Conservation (phyloP, 1,140 invertebrate genomes). For the Epicauta chinensis region DNA sequence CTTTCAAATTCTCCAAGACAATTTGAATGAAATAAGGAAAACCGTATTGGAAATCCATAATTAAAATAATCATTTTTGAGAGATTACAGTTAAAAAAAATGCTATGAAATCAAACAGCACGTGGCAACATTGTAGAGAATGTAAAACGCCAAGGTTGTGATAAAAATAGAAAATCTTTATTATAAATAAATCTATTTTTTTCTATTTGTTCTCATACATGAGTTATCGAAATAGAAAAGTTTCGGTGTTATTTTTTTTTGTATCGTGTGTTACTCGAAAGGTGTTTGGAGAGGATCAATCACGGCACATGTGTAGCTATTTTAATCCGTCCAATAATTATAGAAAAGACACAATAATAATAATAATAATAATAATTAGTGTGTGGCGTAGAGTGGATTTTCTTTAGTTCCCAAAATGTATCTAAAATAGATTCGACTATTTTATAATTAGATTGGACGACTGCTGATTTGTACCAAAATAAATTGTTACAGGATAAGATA, state of each 20-base stretch:
- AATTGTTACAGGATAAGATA: not conserved
- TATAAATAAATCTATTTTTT: conserved; percentile 43
- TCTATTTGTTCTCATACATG: conserved; percentile 34
- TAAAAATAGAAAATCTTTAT: conserved; percentile 43
- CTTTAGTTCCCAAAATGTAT: not conserved
- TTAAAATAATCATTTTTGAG: too few relatives aligned
- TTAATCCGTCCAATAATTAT: too few relatives aligned
- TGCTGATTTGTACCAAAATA: conserved; percentile 14
- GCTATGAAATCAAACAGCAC: conserved; percentile 13
- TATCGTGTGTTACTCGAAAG: too few relatives aligned
- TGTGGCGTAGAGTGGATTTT: not conserved
- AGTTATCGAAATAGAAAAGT: not conserved
- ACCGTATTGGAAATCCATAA: too few relatives aligned
- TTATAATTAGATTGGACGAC: conserved; percentile 11
- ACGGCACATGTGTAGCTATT: too few relatives aligned
- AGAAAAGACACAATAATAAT: too few relatives aligned
- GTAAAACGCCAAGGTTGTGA: conserved; percentile 40
- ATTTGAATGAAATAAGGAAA: too few relatives aligned
- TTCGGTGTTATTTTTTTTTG: too few relatives aligned
- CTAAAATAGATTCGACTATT: conserved; percentile 9
- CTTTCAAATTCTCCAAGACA: too few relatives aligned
- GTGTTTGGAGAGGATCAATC: too few relatives aligned
- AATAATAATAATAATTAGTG: too few relatives aligned
- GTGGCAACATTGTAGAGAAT: conserved; percentile 37
- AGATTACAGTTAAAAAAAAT: too few relatives aligned